These are phyloP conservation scores for Nycticryphes semicollaris DNA, from an alignment of 2,113 vertebrate genomes.

Conservation along the genomic window DNA sequence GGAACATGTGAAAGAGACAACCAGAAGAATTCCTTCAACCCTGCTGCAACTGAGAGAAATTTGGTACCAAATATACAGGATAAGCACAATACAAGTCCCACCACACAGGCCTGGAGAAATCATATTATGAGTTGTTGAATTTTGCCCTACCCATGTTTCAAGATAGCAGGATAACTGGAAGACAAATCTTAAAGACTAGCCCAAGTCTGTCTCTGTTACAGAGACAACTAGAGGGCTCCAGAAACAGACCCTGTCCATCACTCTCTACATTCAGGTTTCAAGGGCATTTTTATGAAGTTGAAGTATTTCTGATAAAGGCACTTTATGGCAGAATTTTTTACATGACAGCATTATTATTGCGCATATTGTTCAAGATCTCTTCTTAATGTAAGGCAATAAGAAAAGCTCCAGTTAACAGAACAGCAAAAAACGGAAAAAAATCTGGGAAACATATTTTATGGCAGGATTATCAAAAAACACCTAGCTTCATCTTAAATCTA, in stretches of 20 bases:
- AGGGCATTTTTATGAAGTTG: neutral
- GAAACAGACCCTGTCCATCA: neutral
- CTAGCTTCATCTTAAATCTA: neutral
- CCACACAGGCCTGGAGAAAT: neutral
- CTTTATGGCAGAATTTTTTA: neutral
- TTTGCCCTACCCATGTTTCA: neutral
- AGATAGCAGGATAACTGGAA: neutral
- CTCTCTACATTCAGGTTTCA: neutral
- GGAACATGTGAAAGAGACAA: neutral
- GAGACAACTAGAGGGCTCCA: neutral
- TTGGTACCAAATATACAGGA: neutral
- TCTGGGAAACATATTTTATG: neutral
- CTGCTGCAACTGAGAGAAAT: neutral
- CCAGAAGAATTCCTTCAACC: neutral
- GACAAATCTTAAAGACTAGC: neutral
- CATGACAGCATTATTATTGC: neutral
- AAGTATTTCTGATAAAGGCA: neutral
- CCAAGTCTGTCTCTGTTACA: neutral
- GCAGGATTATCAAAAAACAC: neutral
- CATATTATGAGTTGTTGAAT: neutral
- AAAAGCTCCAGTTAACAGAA: neutral
- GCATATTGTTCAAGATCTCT: neutral
- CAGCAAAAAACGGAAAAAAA: neutral
- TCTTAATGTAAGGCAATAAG: neutral
- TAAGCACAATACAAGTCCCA: neutral